Conservation (phyloP, 2,113 vertebrate species). For the Pangasianodon gigas region DNA sequence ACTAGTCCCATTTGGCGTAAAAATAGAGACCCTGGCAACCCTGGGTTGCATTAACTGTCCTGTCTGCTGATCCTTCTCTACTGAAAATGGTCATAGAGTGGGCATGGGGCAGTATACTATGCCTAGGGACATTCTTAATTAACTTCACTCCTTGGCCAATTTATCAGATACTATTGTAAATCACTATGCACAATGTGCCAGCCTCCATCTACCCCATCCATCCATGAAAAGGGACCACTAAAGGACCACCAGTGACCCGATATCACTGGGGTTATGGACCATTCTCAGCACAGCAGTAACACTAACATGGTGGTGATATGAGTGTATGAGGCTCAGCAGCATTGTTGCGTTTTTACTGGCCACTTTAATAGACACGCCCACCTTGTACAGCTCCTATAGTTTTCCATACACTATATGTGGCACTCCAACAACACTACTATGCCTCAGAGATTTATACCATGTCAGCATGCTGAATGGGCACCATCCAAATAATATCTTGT, state of each 20-base stretch:
- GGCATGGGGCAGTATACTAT: background rate
- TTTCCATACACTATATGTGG: background rate
- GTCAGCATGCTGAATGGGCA: background rate
- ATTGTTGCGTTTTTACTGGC: background rate
- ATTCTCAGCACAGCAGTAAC: background rate
- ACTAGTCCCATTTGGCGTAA: background rate
- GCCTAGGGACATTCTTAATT: background rate
- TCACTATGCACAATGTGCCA: background rate
- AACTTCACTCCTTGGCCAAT: background rate
- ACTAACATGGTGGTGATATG: background rate
- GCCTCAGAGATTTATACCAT: background rate
- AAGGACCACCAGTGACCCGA: background rate
- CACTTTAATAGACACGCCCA: background rate
- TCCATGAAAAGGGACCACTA: background rate
- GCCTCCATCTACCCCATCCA: background rate
- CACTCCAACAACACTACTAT: background rate
- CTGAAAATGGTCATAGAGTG: background rate
- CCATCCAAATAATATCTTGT: background rate
- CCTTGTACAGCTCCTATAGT: background rate
- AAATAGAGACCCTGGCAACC: background rate
- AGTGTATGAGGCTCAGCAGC: background rate
- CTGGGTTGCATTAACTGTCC: background rate
- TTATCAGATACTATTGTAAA: background rate
- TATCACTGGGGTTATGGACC: background rate
- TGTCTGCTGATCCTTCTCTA: constrained; percentile 2